Percentiles rank a stretch among this genome's conserved stretches.
phyloP scores from a whole-genome alignment of 2,888 invertebrate genomes.

The Perdita meconis region DNA sequence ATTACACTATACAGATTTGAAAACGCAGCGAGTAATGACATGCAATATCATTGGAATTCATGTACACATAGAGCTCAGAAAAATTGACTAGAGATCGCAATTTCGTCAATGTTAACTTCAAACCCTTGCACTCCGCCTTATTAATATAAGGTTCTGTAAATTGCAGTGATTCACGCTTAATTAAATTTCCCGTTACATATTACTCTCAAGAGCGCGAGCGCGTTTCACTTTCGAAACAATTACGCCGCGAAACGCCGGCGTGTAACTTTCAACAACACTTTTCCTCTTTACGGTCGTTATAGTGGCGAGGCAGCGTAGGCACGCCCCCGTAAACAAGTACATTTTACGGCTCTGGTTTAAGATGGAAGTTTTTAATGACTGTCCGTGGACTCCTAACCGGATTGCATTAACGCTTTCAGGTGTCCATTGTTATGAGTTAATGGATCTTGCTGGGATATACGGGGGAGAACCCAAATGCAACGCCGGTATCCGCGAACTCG shows the following conservation, averaged over 20 bases:
- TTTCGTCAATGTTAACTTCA: too few relatives aligned
- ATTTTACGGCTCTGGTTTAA: conserved; percentile 49
- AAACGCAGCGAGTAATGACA: too few relatives aligned
- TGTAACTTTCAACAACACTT: conserved; percentile 53
- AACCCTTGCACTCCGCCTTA: not conserved
- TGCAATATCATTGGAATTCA: too few relatives aligned
- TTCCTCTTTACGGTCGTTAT: conserved; percentile 40
- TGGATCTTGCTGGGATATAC: conserved; percentile 31
- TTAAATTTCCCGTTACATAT: conserved; percentile 6
- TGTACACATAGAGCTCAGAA: too few relatives aligned
- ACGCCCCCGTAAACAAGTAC: conserved; percentile 42
- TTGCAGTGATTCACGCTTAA: not conserved
- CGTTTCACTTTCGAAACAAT: conserved; percentile 49
- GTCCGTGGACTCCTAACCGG: conserved; percentile 47
- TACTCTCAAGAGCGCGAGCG: conserved; percentile 14
- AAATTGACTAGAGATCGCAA: too few relatives aligned
- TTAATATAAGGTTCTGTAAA: not conserved
- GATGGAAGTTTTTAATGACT: conserved; percentile 55
- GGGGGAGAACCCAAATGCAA: conserved; percentile 6
- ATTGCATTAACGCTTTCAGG: conserved; percentile 53
- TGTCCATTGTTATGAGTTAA: conserved; percentile 47
- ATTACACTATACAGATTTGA: too few relatives aligned
- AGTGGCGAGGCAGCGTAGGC: conserved; percentile 28
- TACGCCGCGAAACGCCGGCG: conserved; percentile 12
- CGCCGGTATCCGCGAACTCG: not conserved